Base-by-base conservation (phyloP, 2,888 invertebrate genomes). In the Candidula unifasciata region DNA sequence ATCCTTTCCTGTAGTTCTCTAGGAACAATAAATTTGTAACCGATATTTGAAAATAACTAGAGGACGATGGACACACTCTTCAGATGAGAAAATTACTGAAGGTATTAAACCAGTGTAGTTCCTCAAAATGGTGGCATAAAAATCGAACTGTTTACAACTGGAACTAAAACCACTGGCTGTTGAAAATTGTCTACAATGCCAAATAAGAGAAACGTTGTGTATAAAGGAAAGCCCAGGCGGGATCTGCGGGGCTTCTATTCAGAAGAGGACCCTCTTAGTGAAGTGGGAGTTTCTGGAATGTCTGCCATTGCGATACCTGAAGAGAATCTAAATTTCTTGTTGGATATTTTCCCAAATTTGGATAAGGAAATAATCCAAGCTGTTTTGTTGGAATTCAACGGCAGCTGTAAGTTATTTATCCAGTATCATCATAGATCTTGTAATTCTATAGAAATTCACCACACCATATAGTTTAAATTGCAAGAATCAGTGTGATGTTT, bases 331-430 rank as follows among this genome's bases (percentile, higher is more conserved):
- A 18, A 66, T 30, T 80, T 35, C 33, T 54, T 80, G 57, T 80
- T 80, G 13, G 66, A 76, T 33, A 33, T 82, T 6, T 76, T 82
- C 37, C 27, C 44, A 57, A 76, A 35, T 44, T 8, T 82, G 21
- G 82, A 82, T 18, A 64, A 27, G 52, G 82, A 76, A 64, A 68
- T 82, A 5, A 60, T 76, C 33, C 52, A 66, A 13, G 82, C 64
- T 66, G 68, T 82, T 64, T 76, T 76, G 2, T 16, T 66, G 33
- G 82, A 76, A 33, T 82, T 64, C 76, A 54, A 68, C 33, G 71
- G 74, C n/a, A 54, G 76, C 27, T 18, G 82, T 74, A 68, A 82
- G 82, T 82, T 27, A 21, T 37, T 71, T 24, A 71, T 24, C 10
- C 6, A 24, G 60, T 21, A 24, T n/a, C n/a, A n/a, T n/a, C n/a